Percentiles rank a stretch among this genome's conserved stretches.
Conservation (phyloP, 1,140 invertebrate species). For the Episyrphus balteatus region DNA sequence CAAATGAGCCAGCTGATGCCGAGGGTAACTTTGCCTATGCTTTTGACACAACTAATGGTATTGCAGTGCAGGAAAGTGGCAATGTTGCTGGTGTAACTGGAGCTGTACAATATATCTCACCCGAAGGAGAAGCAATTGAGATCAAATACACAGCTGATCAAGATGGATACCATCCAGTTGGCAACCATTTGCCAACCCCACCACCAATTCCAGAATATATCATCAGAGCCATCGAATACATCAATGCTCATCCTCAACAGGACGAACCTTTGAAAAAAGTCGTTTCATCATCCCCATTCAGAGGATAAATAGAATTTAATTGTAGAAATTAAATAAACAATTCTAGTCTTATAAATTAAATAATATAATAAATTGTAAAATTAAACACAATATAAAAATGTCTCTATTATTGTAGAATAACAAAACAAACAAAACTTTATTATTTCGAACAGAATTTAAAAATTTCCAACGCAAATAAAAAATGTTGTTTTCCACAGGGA, state of each 20-base stretch:
- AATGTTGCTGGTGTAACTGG: constrained; percentile 27
- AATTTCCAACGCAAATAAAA: too few species aligned
- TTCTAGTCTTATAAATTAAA: too few species aligned
- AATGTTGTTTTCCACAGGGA: too few species aligned
- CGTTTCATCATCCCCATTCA: too few species aligned
- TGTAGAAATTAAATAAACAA: too few species aligned
- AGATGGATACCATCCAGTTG: constrained; percentile 43
- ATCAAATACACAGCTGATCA: constrained; percentile 50
- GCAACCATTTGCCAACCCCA: constrained; percentile 42
- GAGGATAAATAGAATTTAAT: too few species aligned
- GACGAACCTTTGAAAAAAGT: too few species aligned
- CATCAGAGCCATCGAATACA: constrained; percentile 39
- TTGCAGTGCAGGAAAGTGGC: constrained; percentile 26
- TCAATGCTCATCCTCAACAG: constrained; percentile 37
- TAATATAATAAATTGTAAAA: too few species aligned
- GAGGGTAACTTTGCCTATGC: constrained; percentile 31
- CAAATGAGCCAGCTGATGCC: constrained; percentile 28
- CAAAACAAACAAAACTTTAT: too few species aligned
- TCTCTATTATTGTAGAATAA: too few species aligned
- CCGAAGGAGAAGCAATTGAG: constrained; percentile 39
- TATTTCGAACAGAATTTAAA: too few species aligned
- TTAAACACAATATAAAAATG: too few species aligned
- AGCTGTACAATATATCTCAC: constrained; percentile 24
- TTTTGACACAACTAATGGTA: constrained; percentile 33
- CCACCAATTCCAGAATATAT: constrained; percentile 36